These are phyloP conservation scores for Varanus salvator DNA, from an alignment of 2,113 vertebrate species.

Conservation along the genomic window DNA sequence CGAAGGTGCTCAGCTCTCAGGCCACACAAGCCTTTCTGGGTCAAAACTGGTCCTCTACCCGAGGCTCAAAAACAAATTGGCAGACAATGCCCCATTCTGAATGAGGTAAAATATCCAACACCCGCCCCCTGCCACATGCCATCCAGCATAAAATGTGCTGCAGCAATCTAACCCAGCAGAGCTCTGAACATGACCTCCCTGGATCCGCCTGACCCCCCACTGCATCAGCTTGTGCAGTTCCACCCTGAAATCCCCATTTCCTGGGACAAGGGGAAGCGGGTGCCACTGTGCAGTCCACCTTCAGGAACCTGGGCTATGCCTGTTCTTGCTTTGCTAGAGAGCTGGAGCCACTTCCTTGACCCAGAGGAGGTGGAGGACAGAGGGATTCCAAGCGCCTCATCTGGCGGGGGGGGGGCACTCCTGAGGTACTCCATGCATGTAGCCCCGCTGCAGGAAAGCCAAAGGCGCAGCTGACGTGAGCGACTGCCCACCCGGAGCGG, in stretches of 20 bases:
- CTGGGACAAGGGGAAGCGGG: background rate
- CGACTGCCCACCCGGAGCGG: background rate
- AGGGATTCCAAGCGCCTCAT: fast-evolving
- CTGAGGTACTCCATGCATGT: background rate
- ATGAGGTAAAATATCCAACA: no score
- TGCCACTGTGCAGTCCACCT: background rate
- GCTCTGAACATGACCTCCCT: background rate
- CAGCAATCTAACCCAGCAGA: no score
- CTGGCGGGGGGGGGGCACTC: no score
- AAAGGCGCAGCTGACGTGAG: no score
- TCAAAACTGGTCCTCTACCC: no score
- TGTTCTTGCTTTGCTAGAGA: background rate
- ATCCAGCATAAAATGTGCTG: no score
- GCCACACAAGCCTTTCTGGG: no score
- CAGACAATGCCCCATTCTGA: no score
- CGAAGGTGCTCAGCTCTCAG: no score
- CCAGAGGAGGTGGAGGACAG: background rate
- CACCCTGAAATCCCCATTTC: background rate
- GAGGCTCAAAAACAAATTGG: no score
- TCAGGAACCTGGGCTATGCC: background rate
- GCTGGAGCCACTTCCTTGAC: background rate
- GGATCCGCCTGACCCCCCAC: background rate
- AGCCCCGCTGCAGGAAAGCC: no score
- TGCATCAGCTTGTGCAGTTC: background rate
- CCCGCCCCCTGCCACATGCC: no score